Conservation (phyloP, 2,888 invertebrate species). For the Microctonus aethiopoides region DNA sequence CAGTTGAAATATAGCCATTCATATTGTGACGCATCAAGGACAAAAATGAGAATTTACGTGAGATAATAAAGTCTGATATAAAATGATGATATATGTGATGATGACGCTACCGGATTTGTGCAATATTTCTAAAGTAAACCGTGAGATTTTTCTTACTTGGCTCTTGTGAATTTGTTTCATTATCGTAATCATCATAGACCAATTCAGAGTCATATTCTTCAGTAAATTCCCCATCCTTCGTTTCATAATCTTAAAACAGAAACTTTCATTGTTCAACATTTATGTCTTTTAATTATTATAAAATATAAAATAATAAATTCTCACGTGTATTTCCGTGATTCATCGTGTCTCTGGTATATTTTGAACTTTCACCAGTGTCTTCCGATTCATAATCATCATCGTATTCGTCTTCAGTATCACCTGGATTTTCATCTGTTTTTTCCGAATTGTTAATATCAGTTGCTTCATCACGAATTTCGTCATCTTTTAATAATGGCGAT, state of each 20-base stretch:
- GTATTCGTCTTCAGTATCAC: constrained; percentile 44
- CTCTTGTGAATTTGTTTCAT: constrained; percentile 43
- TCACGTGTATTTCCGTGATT: constrained; percentile 6
- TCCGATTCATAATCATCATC: constrained; percentile 41
- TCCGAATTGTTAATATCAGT: constrained; percentile 23
- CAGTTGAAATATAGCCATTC: constrained; percentile 13
- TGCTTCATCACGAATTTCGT: constrained; percentile 33
- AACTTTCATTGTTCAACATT: constrained; percentile 65
- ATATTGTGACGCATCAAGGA: constrained; percentile 33
- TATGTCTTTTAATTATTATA: neutral
- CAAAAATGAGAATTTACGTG: neutral
- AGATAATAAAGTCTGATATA: constrained; percentile 3
- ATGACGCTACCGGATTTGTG: constrained; percentile 26
- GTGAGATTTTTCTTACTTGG: constrained; percentile 35
- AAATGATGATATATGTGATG: neutral
- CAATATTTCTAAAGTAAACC: constrained; percentile 25
- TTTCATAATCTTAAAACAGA: constrained; percentile 64
- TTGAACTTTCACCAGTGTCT: constrained; percentile 19
- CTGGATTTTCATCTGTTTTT: constrained; percentile 39
- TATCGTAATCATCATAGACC: constrained; percentile 57
- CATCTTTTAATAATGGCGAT: constrained; percentile 44
- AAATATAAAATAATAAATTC: neutral
- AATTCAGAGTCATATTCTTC: constrained; percentile 27
- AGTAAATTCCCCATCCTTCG: constrained; percentile 12
- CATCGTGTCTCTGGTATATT: neutral